Evolutionary conservation across 1,140 invertebrate genomes (phyloP), one percentile per base, ranked within the genome.

Genomic region (Bombus difficillimus): DNA sequence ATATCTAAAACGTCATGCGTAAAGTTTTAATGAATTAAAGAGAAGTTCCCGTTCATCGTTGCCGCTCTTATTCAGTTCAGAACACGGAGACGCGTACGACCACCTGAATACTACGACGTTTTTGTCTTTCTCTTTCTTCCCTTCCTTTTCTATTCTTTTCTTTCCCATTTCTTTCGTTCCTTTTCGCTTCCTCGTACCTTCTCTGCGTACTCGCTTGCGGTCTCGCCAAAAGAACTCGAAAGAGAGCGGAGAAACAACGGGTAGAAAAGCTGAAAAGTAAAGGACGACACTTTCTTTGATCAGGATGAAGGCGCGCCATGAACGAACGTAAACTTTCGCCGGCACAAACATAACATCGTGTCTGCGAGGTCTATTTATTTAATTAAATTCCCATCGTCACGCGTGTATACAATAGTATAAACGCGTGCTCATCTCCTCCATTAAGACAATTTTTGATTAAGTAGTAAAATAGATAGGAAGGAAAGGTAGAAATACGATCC

Each of bases 11-110:
- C 84, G 83, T 88, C 78, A 87, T 85, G 88, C 87, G 74, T 86
- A 83, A 91, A 92, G 76, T 92, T 92, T 91, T 92, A 92, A 92
- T 92, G 91, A 91, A 92, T 92, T 88, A 90, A 90, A 74, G 84
- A 82, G 76, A 88, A 88, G 86, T 83, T 71, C 64, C 83, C 83
- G 76, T 77, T 82, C 77, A 72, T 81, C 75, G 83, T 83, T 59
- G 86, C 37, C 57, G 43, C 43, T 79, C 71, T 90, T 88, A 88
- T 86, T 90, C 83, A 88, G 82, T 82, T 71, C 82, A 68, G 82
- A 79, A 82, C 28, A 41, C 53, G 62, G 59, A 83, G 74, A 69
- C 71, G 69, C 57, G 32, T 64, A 53, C 68, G n/a, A 59, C n/a
- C 53, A 43, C 34, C 59, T 53, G 73, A 87, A 89, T 87, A 53